Evolutionary conservation across 2,888 invertebrate genomes (phyloP), one percentile per base, ranked within the genome.

Genomic region (Eubasilissa splendida): DNA sequence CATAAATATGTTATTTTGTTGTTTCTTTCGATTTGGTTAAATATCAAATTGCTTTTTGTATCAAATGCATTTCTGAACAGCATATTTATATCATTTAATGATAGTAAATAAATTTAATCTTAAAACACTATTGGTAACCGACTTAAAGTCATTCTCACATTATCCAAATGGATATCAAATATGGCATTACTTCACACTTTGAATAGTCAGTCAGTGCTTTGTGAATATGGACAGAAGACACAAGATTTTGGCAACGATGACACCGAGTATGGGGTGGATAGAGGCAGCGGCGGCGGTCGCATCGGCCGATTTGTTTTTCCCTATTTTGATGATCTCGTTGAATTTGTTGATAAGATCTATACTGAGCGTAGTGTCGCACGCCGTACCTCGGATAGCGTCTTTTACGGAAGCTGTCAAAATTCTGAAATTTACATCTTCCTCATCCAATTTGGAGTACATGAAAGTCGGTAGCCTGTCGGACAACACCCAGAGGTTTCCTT

Each of bases 391-490:
- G 60, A 95, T 94, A 1, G 94, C 94, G 73, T 95, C 94, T 5
- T 92, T 86, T 0, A 94, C 93, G 0, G 92, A 91, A 0, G 93
- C 94, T 0, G 92, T 93, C 80, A 95, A 90, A 80, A 95, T 92
- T 73, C 95, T 92, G 85, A 94, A 95, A 85, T 95, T 95, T 0
- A 93, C 90, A 22, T 94, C 93, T 1, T 90, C 90, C 0, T 89
- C 87, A 85, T 94, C 90, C 82, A 95, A 86, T 80, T 90, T 90
- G 0, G 90, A 90, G 84, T 95, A 94, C 91, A 94, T 93, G 88
- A 93, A 95, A 75, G 91, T 89, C 0, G 95, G 95, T 85, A 95
- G 87, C 80, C 93, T 92, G 86, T 95, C 94, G 0, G 95, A 94
- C 0, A 95, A 86, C 2, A 95, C 93, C 95, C 95, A 95, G 0